Evolutionary conservation across 2,113 vertebrate species (phyloP).

Genomic region (Nothoprocta perdicaria): DNA sequence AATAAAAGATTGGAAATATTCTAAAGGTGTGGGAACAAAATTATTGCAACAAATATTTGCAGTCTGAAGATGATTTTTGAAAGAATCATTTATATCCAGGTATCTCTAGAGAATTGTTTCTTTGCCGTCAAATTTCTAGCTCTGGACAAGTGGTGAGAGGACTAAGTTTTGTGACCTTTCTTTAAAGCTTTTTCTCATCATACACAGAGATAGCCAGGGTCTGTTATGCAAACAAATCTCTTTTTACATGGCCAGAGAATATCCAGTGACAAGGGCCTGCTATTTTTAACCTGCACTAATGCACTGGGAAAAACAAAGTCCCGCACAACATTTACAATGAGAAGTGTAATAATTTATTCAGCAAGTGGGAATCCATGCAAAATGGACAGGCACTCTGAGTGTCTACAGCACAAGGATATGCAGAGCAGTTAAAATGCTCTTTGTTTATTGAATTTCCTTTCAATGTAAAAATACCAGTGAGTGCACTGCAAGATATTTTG

Average conservation of each 20-base stretch:
- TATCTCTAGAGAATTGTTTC: not conserved
- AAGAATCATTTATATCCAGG: not conserved
- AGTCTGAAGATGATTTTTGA: not conserved
- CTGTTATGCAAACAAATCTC: not conserved
- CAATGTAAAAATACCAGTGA: not conserved
- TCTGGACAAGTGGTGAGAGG: not conserved
- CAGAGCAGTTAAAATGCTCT: not conserved
- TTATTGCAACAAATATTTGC: not conserved
- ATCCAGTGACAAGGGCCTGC: constrained; percentile 15
- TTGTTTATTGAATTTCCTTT: not conserved
- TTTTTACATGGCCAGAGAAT: not conserved
- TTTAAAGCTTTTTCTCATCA: not conserved
- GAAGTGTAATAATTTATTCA: constrained; percentile 58
- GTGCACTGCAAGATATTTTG: not conserved
- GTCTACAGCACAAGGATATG: not conserved
- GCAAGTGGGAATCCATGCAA: constrained; percentile 9
- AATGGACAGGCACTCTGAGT: constrained; percentile 12
- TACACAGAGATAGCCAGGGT: not conserved
- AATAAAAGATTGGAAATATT: not conserved
- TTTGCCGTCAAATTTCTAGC: not conserved
- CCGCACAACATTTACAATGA: not conserved
- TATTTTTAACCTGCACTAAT: constrained; percentile 51
- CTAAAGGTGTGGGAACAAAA: not conserved
- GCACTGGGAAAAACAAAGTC: not conserved
- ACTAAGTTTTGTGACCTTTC: not conserved